Base-by-base conservation (phyloP, 2,113 vertebrate genomes). In the Carassius auratus region DNA sequence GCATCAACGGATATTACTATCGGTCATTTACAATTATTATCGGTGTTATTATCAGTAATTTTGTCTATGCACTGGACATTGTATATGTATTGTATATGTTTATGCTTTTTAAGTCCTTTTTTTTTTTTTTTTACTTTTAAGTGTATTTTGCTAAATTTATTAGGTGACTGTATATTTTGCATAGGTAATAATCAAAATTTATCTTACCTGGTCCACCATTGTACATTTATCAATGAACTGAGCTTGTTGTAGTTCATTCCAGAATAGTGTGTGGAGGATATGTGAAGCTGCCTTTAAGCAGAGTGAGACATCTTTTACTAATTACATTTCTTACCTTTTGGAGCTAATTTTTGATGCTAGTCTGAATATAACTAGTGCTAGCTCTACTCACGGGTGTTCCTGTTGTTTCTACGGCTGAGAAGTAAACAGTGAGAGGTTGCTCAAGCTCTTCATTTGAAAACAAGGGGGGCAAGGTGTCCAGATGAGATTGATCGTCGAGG, bases 401-500 rank as follows among this genome's bases (percentile, higher is more conserved):
- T 50, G 73, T 75, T 48, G 73, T 6, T 45, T 48, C 71, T 23
- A 75, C 73, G n/a, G 4, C n/a, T 15, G 36, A 38, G 36, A 38
- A 4, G 36, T 38, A 75, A 69, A 69, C 30, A 36, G 8, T 69
- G 30, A 33, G 8, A 33, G 19, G 30, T 15, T 68, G 23, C 64
- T 33, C 30, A 68, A 8, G 26, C 64, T 68, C 64, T 1, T 68
- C 64, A 30, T 33, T 13, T 36, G 30, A 69, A 33, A 30, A 69
- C 1, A 66, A 30, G 13, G 62, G 62, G n/a, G 26, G 2, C 66
- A 17, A 69, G 66, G 30, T 69, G 66, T 36, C 66, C 66, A 69
- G 66, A 15, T 36, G 66, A 36, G 66, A 75, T 75, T 75, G 73
- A 75, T 75, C 42, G n/a, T 23, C n/a, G 5, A 48, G n/a, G 73